These are phyloP conservation scores for Cynopterus sphinx DNA, from an alignment of 2,797 vertebrate species.

Conservation along the genomic window DNA sequence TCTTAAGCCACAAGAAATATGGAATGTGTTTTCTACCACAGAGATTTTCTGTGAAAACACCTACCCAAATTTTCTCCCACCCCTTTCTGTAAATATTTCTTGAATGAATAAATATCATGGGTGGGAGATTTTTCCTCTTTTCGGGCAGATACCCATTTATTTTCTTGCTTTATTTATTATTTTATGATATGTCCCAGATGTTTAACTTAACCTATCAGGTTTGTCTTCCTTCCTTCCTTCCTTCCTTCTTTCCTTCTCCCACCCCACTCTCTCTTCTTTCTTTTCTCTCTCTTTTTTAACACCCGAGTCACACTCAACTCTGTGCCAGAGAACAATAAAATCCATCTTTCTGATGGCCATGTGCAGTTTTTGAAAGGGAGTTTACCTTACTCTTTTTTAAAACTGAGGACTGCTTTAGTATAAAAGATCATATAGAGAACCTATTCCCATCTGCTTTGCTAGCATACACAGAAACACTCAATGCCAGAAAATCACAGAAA, in stretches of 20 bases:
- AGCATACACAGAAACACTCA: background rate
- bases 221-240: background rate
- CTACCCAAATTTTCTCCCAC: background rate
- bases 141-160: background rate
- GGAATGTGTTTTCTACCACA: background rate
- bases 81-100: slow-evolving; percentile 22
- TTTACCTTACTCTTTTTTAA: background rate
- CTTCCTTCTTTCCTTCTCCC: no score
- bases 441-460: background rate
- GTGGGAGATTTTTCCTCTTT: background rate
- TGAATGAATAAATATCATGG: slow-evolving; percentile 32
- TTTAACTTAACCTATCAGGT: background rate
- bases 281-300: background rate
- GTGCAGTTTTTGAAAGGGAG: background rate
- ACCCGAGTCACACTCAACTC: background rate
- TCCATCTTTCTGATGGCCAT: background rate
- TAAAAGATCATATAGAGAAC: background rate
- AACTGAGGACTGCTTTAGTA: background rate
- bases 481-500: background rate
- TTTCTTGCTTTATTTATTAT: slow-evolving; percentile 48
- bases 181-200: slow-evolving; percentile 25
- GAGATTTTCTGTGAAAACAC: background rate
- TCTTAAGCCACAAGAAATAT: background rate
- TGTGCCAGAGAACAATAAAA: background rate
- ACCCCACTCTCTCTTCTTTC: no score